Evolutionary conservation across 2,113 vertebrate species (phyloP), one percentile per base, ranked within the genome.

Genomic region (Eulacestoma nigropectus): DNA sequence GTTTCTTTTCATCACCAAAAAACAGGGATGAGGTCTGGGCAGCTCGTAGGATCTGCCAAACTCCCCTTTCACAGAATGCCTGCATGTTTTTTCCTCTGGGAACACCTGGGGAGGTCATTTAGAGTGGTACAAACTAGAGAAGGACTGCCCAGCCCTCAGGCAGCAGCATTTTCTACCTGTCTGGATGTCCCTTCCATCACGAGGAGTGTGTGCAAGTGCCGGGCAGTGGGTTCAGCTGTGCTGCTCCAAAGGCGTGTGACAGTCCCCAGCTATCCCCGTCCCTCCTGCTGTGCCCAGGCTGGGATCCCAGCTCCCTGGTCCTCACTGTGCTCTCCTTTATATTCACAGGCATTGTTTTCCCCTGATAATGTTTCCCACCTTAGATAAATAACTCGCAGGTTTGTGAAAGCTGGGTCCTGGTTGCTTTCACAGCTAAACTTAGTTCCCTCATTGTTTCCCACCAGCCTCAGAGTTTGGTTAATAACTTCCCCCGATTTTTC

Each of bases 401-500:
- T 92, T 97, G 97, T 97, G 98, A 93, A 97, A 96, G 97, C 98
- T 97, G 96, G 90, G 68, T 97, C 96, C 96, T 44, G 69, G 95
- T 93, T 50, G 95, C 93, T 97, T 97, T 98, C 98, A 97, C 98
- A 81, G 98, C 99, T 99, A 99, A 99, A 98, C 98, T 98, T 99
- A 99, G 99, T 89, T 84, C 95, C 96, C 90, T 97, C 98, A 99
- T 99, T 99, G 99, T 99, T 98, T 98, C 16, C 1, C 78, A 53
- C 96, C 93, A 87, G 91, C 79, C 93, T 70, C 93, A 97, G 97
- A 97, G 98, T 96, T 97, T 97, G 97, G 97, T 98, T 98, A 98
- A 99, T 98, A 99, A 98, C 98, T 99, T 98, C 98, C 98, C 98
- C 97, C 11, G 97, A 98, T 98, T 99, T 97, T 98, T 98, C 98